A percentile compares a stretch with the other conserved stretches of the same genome.
Conservation (phyloP, 2,113 vertebrate species). For the zebrafish (Danio rerio) region GRCz12tu NC_133183.1:8125001-8125500, state of each 20-base stretch:
- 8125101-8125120: neutral
- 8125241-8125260: neutral
- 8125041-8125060: neutral
- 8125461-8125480: slow-evolving; percentile 85
- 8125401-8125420: slow-evolving; percentile 78
- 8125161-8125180: neutral
- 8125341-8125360: slow-evolving; percentile 80
- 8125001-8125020: neutral
- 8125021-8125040: neutral
- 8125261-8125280: slow-evolving; percentile 47
- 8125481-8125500: slow-evolving; percentile 91
- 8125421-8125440: slow-evolving; percentile 85
- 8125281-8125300: slow-evolving; percentile 41
- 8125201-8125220: neutral
- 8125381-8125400: slow-evolving; percentile 75
- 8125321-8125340: slow-evolving; percentile 72
- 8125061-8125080: neutral
- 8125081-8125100: neutral
- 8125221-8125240: neutral
- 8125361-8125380: slow-evolving; percentile 69
- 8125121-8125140: neutral
- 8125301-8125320: slow-evolving; percentile 36
- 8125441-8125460: slow-evolving; percentile 71
- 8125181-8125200: neutral
- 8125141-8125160: neutral